Conservation (phyloP, 2,888 invertebrate species). For the Agriopis leucophaearia region DNA sequence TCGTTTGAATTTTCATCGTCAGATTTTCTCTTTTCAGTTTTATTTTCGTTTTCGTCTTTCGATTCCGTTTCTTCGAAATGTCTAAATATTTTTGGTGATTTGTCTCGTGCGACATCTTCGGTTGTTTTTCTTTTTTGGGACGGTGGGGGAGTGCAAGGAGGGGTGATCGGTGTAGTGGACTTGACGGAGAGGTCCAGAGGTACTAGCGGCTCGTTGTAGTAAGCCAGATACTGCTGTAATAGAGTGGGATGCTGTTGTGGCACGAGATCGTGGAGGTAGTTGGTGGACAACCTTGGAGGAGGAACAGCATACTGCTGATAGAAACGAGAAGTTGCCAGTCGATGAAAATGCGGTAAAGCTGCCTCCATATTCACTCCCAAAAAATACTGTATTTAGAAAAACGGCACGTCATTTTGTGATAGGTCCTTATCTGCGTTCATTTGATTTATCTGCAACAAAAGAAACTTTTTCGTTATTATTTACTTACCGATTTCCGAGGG, state of each 20-base stretch:
- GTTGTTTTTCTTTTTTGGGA: conserved; percentile 80
- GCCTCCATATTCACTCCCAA: conserved; percentile 73
- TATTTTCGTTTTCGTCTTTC: conserved; percentile 64
- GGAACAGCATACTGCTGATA: conserved; percentile 80
- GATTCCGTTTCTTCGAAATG: conserved; percentile 74
- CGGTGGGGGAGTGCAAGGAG: conserved; percentile 92
- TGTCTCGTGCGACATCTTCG: conserved; percentile 70
- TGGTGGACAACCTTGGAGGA: conserved; percentile 72
- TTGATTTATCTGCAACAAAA: conserved; percentile 60
- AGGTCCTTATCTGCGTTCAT: conserved; percentile 40
- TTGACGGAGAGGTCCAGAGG: conserved; percentile 93
- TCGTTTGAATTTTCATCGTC: conserved; percentile 76
- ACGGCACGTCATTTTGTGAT: conserved; percentile 44
- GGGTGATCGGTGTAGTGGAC: conserved; percentile 90
- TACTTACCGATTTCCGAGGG: conserved; percentile 34
- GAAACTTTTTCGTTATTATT: conserved; percentile 36
- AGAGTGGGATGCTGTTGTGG: conserved; percentile 79
- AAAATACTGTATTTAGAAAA: conserved; percentile 37
- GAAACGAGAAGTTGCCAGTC: conserved; percentile 73
- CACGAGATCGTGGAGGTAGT: conserved; percentile 77
- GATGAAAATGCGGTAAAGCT: conserved; percentile 76
- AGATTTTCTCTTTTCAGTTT: conserved; percentile 62
- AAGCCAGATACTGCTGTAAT: conserved; percentile 85
- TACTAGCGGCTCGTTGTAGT: conserved; percentile 87
- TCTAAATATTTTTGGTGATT: conserved; percentile 76